phyloP scores from a whole-genome alignment of 2,888 invertebrate species.

The Callimorpha dominula region DNA sequence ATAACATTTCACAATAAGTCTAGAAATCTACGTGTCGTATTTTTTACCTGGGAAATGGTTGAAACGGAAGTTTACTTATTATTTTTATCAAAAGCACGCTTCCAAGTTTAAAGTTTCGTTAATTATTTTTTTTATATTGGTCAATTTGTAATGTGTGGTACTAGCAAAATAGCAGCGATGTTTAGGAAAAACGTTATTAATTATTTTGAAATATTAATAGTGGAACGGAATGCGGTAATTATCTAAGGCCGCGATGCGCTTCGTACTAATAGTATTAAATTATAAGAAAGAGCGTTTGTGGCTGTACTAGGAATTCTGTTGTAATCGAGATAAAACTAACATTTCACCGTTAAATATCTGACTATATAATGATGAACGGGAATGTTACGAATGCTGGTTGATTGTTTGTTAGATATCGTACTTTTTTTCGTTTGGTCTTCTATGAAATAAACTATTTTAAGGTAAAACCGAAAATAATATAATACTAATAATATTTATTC shows the following conservation, averaged over 20 bases:
- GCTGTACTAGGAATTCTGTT: conserved; percentile 28
- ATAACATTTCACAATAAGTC: too few relatives aligned
- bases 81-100: conserved; percentile 12
- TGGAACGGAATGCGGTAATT: conserved; percentile 58
- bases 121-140: not conserved
- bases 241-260: conserved; percentile 47
- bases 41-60: too few relatives aligned
- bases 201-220: conserved; percentile 46
- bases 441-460: not conserved
- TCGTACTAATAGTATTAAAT: conserved; percentile 36
- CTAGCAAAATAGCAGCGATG: not conserved
- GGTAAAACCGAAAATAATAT: too few relatives aligned
- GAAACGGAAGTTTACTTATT: too few relatives aligned
- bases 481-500: too few relatives aligned
- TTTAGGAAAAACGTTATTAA: not conserved
- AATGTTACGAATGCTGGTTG: conserved; percentile 2
- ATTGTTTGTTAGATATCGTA: not conserved
- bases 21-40: too few relatives aligned
- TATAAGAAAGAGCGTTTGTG: conserved; percentile 45
- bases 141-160: too few relatives aligned
- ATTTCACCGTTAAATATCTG: conserved; percentile 22
- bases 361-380: conserved; percentile 9
- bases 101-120: not conserved
- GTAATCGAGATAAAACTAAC: conserved; percentile 40
- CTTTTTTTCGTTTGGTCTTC: not conserved